A percentile compares a stretch with the other conserved stretches of the same genome.
Conservation (phyloP, 2,888 invertebrate genomes). For the Electrophaes corylata region DNA sequence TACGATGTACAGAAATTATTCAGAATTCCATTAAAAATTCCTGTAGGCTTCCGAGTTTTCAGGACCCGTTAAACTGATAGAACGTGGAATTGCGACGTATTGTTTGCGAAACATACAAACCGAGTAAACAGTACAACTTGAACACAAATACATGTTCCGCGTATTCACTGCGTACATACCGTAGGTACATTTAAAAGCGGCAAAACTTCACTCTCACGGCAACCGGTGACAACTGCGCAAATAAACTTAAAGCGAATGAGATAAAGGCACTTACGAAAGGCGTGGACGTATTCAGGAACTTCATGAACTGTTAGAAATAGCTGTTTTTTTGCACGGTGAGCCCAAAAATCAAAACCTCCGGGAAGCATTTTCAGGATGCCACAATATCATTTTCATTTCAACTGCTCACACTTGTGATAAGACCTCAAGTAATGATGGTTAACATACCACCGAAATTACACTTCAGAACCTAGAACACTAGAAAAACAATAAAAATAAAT, state of each 20-base stretch:
- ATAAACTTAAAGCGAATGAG: conserved; percentile 11
- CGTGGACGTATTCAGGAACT: not conserved
- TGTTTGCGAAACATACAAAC: conserved; percentile 27
- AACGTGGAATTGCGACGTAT: conserved; percentile 20
- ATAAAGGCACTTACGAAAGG: not conserved
- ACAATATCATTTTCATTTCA: too few relatives aligned
- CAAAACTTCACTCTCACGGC: conserved; percentile 9
- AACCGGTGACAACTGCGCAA: conserved; percentile 7
- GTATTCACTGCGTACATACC: conserved; percentile 9
- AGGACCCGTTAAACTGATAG: conserved; percentile 24
- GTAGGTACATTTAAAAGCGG: conserved; percentile 6
- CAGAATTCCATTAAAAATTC: conserved; percentile 2
- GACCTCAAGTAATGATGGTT: too few relatives aligned
- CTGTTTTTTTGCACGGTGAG: too few relatives aligned
- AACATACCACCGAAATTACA: too few relatives aligned
- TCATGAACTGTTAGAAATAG: not conserved
- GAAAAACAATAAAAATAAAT: too few relatives aligned
- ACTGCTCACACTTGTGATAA: too few relatives aligned
- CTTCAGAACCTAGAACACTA: too few relatives aligned
- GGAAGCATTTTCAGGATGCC: too few relatives aligned
- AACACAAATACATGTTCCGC: conserved; percentile 28
- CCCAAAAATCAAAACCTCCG: too few relatives aligned
- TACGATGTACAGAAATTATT: conserved; percentile 1
- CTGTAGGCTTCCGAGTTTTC: conserved; percentile 5
- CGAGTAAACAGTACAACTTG: conserved; percentile 29